Evolutionary conservation across 2,888 invertebrate genomes (phyloP).

Genomic region (Sminthurinus aureus): DNA sequence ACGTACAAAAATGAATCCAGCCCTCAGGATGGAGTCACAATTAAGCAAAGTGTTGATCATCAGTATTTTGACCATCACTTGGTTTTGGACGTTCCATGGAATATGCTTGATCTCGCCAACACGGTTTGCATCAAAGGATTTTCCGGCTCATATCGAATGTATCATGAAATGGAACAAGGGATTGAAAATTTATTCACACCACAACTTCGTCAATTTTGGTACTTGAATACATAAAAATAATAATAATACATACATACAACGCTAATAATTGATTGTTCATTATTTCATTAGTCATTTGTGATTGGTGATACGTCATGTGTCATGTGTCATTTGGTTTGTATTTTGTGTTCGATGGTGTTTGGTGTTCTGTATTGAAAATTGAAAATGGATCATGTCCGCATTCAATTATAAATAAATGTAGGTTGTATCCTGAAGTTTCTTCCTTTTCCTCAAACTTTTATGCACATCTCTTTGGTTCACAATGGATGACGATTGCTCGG

Average conservation of each 20-base stretch:
- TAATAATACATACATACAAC: no score
- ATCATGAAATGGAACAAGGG: constrained; percentile 51
- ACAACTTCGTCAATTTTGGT: constrained; percentile 46
- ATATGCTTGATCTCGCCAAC: constrained; percentile 48
- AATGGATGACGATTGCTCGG: constrained; percentile 43
- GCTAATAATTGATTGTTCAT: no score
- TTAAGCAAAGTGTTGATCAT: constrained; percentile 1
- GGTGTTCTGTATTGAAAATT: no score
- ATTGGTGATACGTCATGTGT: no score
- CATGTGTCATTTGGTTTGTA: no score
- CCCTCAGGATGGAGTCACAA: neutral
- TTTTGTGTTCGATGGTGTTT: no score
- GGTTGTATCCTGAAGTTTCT: constrained; percentile 37
- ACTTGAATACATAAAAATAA: no score
- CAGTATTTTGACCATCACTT: constrained; percentile 22
- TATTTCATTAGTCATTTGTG: no score
- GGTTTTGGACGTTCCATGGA: constrained; percentile 48
- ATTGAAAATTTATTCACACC: constrained; percentile 49
- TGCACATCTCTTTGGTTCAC: constrained; percentile 44
- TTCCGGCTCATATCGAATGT: constrained; percentile 44
- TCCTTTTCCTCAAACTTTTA: constrained; percentile 31
- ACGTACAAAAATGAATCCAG: neutral
- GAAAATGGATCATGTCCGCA: no score
- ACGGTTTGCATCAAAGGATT: constrained; percentile 45
- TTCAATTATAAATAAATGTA: neutral